Percentiles rank a stretch among this genome's conserved stretches.
Evolutionary conservation across 1,140 invertebrate genomes (phyloP).

Genomic region (Teleogryllus occipitalis): DNA sequence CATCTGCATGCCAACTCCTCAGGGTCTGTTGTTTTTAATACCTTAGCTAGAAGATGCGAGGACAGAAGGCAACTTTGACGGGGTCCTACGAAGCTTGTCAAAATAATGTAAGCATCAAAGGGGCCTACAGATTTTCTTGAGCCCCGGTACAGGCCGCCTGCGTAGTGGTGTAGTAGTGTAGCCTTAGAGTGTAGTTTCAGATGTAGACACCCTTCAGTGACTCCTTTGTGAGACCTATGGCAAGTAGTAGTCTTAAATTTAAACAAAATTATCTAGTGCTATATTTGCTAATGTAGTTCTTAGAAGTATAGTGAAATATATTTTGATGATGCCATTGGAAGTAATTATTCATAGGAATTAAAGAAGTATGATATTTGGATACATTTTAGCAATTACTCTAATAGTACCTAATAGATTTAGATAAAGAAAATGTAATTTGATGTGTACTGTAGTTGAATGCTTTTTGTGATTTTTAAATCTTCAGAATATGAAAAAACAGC

Average conservation of each 20-base stretch:
- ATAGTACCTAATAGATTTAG: too few species aligned
- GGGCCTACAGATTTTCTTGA: not conserved
- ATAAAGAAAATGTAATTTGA: too few species aligned
- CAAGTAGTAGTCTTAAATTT: too few species aligned
- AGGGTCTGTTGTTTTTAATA: not conserved
- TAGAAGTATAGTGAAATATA: too few species aligned
- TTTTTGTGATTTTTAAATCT: not conserved
- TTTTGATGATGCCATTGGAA: too few species aligned
- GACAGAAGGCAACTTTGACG: not conserved
- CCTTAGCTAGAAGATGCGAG: not conserved
- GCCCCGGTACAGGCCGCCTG: not conserved
- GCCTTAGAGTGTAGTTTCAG: not conserved
- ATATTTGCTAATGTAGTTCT: too few species aligned
- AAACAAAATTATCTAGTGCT: too few species aligned
- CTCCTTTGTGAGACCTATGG: too few species aligned
- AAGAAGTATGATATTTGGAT: too few species aligned
- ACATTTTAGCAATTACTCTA: too few species aligned
- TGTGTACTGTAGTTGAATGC: not conserved
- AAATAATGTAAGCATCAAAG: not conserved
- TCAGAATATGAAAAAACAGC: not conserved
- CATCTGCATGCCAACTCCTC: not conserved
- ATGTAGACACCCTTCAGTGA: not conserved
- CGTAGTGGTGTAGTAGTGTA: not conserved
- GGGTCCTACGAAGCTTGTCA: not conserved
- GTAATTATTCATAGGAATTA: too few species aligned